Evolutionary conservation across 2,888 invertebrate species (phyloP).

Genomic region (Melieria crassipennis): DNA sequence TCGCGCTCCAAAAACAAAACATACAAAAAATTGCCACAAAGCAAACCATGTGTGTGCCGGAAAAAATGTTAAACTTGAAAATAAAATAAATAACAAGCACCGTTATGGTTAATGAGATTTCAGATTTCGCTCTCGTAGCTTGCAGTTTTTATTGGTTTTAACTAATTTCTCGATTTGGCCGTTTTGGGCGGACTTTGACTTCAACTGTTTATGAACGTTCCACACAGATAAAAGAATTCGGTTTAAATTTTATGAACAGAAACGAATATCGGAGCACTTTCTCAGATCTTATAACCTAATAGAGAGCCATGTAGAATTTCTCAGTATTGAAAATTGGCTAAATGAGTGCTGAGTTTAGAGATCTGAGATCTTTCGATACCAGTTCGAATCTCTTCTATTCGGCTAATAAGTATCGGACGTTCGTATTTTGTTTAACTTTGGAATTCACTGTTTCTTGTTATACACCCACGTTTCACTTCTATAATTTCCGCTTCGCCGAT

Average conservation of each 20-base stretch:
- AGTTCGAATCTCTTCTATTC: too few species aligned
- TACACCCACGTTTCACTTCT: too few species aligned
- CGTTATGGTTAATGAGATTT: conserved; percentile 26
- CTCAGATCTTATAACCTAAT: too few species aligned
- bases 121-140: conserved; percentile 13
- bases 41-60: conserved; percentile 1
- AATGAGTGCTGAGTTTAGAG: conserved; percentile 2
- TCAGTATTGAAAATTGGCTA: background rate
- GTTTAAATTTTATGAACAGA: background rate
- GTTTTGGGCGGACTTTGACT: conserved; percentile 23
- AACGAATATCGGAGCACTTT: too few species aligned
- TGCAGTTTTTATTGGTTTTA: conserved; percentile 28
- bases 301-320: too few species aligned
- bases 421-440: too few species aligned
- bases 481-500: too few species aligned
- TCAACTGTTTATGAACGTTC: background rate
- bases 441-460: too few species aligned
- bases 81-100: conserved; percentile 20
- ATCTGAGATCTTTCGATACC: too few species aligned
- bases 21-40: background rate
- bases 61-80: background rate
- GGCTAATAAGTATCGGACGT: too few species aligned
- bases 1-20: conserved; percentile 2
- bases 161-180: conserved; percentile 31
- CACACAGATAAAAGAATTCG: background rate